A percentile compares a stretch with the other conserved stretches of the same genome.
phyloP scores from a whole-genome alignment of 2,797 vertebrate genomes.

The Eulemur mongoz region DNA sequence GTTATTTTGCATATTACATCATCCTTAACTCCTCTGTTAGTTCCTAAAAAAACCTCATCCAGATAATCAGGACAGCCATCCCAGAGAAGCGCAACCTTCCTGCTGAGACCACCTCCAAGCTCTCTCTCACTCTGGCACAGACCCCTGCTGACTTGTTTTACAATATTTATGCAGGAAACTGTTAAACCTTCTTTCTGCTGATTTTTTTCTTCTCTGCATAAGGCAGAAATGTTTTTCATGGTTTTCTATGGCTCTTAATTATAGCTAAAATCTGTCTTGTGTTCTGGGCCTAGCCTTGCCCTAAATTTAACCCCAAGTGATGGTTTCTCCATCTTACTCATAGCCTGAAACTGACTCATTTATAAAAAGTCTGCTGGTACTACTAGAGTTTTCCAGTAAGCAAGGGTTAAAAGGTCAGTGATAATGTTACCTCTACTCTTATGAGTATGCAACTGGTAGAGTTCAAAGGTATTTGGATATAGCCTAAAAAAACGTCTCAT shows the following conservation, averaged over 20 bases:
- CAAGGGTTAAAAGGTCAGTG: slow-evolving; percentile 79
- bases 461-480: not conserved
- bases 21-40: slow-evolving; percentile 61
- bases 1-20: slow-evolving; percentile 56
- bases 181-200: slow-evolving; percentile 74
- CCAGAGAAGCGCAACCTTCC: slow-evolving; percentile 62
- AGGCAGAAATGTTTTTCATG: slow-evolving; percentile 75
- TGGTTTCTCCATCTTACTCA: slow-evolving; percentile 80
- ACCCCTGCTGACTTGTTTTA: slow-evolving; percentile 77
- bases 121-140: slow-evolving; percentile 63
- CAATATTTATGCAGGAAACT: slow-evolving; percentile 80
- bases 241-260: slow-evolving; percentile 65
- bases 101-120: slow-evolving; percentile 61
- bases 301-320: slow-evolving; percentile 79
- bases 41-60: slow-evolving; percentile 63
- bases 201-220: slow-evolving; percentile 59
- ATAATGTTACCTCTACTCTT: not conserved
- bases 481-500: not conserved
- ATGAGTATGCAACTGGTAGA: not conserved
- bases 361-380: slow-evolving; percentile 65
- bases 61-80: slow-evolving; percentile 55
- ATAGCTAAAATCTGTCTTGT: slow-evolving; percentile 65
- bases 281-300: slow-evolving; percentile 73
- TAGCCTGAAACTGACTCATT: slow-evolving; percentile 82
- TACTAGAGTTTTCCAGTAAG: slow-evolving; percentile 67